Base-by-base conservation (phyloP, 92 coral and sea anemone species). In the Umimayanthus kanabou region DNA sequence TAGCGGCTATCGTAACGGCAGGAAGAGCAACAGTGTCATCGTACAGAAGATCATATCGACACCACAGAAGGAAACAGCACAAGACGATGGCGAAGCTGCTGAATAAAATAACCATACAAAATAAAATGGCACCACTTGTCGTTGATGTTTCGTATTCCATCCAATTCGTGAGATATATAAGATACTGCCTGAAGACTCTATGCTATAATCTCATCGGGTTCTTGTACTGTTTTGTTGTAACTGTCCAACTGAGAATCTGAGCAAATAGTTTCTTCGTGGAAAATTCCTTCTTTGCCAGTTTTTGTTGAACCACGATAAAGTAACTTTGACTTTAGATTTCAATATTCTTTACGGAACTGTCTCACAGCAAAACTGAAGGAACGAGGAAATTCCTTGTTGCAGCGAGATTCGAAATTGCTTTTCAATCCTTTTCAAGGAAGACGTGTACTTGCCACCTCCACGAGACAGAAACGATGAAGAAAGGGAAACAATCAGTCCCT, bases 1-100 rank as follows among this genome's bases (percentile, higher is more conserved):
- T 5, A n/a, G 79, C 79, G 79, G 53, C 39, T 75, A 39, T 75
- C 53, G 23, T 75, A 75, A 75, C 53, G 40, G 30, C 53, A 75
- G 79, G 79, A 22, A 75, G 79, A 40, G 28, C 0, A 2, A 75
- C 79, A 39, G 28, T 33, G 6, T 75, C 79, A 39, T 75, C 45
- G 79, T 75, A 75, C 25, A 75, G 11, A 40, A 75, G 14, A 11
- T 75, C 79, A 75, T 75, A 53, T 75, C 79, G 79, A 75, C 79
- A 75, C 79, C 79, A 75, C 42, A 75, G 14, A 9, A 75, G 79
- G 30, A 75, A 39, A 13, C 79, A 75, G n/a, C 42, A 75, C 42
- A 75, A 20, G 79, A 37, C 18, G 79, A 75, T 18, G 10, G 79
- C 79, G 39, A 39, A 75, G 11, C 23, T 75, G 11, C 14, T 43